A percentile compares a stretch with the other conserved stretches of the same genome.
Conservation (phyloP, 2,113 vertebrate species). For the Uropsilus gracilis region DNA sequence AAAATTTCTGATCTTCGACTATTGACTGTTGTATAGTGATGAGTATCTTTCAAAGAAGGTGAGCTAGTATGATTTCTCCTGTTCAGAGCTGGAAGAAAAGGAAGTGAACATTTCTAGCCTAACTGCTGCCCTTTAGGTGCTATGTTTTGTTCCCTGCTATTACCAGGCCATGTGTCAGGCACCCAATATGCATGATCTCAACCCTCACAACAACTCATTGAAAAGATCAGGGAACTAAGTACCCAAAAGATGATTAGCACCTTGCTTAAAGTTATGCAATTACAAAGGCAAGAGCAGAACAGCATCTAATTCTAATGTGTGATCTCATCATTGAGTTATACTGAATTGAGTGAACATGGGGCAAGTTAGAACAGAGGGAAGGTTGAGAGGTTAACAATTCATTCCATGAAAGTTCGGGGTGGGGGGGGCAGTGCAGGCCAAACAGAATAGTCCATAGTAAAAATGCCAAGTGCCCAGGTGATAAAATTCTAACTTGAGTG, state of each 20-base stretch:
- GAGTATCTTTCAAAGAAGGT: background rate
- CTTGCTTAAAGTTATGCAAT: background rate
- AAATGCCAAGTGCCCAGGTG: background rate
- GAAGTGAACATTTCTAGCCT: background rate
- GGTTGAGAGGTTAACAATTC: background rate
- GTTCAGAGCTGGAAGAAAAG: background rate
- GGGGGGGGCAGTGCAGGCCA: background rate
- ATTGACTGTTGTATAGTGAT: background rate
- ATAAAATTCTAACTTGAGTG: background rate
- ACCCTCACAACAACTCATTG: background rate
- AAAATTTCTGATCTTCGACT: background rate
- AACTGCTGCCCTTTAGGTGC: accelerated
- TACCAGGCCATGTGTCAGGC: background rate
- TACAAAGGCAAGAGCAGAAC: background rate
- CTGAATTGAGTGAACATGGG: no score
- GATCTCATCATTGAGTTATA: no score
- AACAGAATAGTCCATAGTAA: background rate
- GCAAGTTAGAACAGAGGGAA: background rate
- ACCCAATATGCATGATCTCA: background rate
- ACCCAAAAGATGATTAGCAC: background rate
- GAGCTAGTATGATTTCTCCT: background rate
- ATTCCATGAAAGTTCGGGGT: background rate
- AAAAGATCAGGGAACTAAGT: background rate
- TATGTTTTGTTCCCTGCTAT: background rate
- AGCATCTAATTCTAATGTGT: no score